Evolutionary conservation across 2,888 invertebrate genomes (phyloP), one percentile per base, ranked within the genome.

Genomic region (Idaea dimidiata): DNA sequence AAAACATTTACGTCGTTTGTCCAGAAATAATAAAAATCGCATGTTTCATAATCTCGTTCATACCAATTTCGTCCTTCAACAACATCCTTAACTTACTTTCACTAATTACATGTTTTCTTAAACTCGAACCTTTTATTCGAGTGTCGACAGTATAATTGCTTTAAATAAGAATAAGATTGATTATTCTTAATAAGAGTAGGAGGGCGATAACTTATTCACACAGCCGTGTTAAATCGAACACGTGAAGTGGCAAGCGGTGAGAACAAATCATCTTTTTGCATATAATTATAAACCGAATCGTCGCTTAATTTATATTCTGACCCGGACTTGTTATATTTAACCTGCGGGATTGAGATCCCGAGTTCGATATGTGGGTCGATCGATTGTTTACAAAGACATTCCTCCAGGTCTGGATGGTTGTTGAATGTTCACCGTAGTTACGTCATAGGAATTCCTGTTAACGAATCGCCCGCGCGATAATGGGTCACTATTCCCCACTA

Each of bases 331-430:
- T 64, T 72, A 72, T 70, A 66, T 68, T 68, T 67, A 70, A 65
- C 59, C 60, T 59, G 57, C 65, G 59, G 62, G 59, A 59, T 62
- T 54, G 65, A 63, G 67, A 66, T 64, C 68, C 65, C 59, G 64
- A 61, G 62, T 63, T 62, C 59, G 62, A 68, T 70, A 72, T 69
- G 66, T 72, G 68, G 72, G 67, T 67, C 70, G 70, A 70, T 70
- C 67, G 66, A 68, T 68, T 72, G 70, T 70, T 70, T 70, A 72
- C 70, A 70, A 68, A 72, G 72, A 70, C 72, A 72, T 72, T 70
- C 67, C 64, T 70, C 43, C 65, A 65, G 65, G 68, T 65, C 64
- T 67, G 68, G 68, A 70, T 43, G 43, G 67, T 58, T 53, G 59
- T 61, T 43, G 43, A 66, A 55, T 53, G 59, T 61, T 62, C 58